Base-by-base conservation (phyloP, 1,140 invertebrate genomes). In the Aphaenogaster rudis region DNA sequence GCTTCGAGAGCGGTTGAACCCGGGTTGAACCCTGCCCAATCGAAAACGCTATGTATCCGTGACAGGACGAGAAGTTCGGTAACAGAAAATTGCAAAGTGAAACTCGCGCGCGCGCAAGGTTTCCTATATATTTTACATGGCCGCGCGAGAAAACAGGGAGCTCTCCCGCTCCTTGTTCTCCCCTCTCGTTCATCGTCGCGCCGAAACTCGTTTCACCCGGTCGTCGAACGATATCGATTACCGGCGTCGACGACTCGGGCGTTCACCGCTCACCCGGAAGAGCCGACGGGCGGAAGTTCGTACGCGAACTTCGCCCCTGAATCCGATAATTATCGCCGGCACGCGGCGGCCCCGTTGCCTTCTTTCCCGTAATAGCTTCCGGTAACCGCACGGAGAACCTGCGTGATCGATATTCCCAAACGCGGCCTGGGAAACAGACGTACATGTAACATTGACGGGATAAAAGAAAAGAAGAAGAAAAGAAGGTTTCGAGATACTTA, bases 41-140 rank as follows among this genome's bases (percentile, higher is more conserved):
- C 28, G 28, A 28, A 28, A 28, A 28, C 28, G 28, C 28, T 28
- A 28, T 28, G 84, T 79, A 89, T 79, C 84, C 74, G 74, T 84
- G 86, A 90, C 86, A 57, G 66, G 72, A 76, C 69, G 81, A 87
- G 64, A 82, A 64, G 74, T 81, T 88, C 67, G 61, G 86, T 92
- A 92, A 92, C 80, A 69, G 86, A 77, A 79, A 66, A 61, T 63
- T 80, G 91, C 92, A 89, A 92, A 90, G 91, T 93, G 93, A 93
- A 93, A 93, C 92, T 92, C 88, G 88, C 80, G 66, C 86, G 91
- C 80, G 90, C 80, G 59, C 69, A 89, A 91, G 86, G 88, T 92
- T 93, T 91, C 85, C 88, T 90, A 91, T 28, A 28, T 28, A 28
- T 28, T 28, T 92, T 93, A 91, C 92, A 81, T 57, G 84, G 57